Conservation (phyloP, 1,140 invertebrate species). For the Bombus cullumanus region DNA sequence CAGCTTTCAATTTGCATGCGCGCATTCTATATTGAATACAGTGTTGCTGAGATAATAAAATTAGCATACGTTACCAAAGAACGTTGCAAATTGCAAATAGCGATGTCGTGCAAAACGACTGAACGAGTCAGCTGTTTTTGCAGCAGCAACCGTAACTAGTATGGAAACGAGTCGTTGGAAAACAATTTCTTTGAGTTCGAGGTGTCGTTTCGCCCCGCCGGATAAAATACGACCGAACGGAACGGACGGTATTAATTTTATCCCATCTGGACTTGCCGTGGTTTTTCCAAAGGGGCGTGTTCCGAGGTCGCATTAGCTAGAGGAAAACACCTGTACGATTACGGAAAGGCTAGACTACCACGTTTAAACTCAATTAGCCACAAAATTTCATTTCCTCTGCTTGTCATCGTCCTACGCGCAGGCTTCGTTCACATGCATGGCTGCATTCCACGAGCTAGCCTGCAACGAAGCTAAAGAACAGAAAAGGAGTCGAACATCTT, state of each 20-base stretch:
- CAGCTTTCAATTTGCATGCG: conserved; percentile 21
- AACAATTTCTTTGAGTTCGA: background rate
- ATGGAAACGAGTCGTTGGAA: conserved; percentile 26
- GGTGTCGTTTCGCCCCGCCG: background rate
- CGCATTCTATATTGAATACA: conserved; percentile 39
- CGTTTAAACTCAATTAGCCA: conserved; percentile 70
- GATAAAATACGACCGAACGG: background rate
- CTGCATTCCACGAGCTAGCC: conserved; percentile 8
- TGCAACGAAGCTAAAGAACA: conserved; percentile 1
- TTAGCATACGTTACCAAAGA: conserved; percentile 45
- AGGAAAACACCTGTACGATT: conserved; percentile 59
- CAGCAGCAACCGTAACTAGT: background rate
- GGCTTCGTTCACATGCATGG: conserved; percentile 9
- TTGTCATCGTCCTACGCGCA: conserved; percentile 15
- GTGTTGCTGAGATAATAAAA: conserved; percentile 58
- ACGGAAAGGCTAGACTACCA: conserved; percentile 53
- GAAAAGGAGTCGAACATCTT: conserved; percentile 31
- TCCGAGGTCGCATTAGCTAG: conserved; percentile 53
- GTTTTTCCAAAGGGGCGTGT: conserved; percentile 50
- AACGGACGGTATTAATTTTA: conserved; percentile 10
- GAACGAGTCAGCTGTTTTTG: background rate
- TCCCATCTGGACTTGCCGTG: background rate
- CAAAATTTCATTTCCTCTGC: conserved; percentile 68
- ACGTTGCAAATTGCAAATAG: conserved; percentile 39
- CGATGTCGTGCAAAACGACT: background rate